phyloP scores from a whole-genome alignment of 2,113 vertebrate genomes.

The Lycaon pictus region DNA sequence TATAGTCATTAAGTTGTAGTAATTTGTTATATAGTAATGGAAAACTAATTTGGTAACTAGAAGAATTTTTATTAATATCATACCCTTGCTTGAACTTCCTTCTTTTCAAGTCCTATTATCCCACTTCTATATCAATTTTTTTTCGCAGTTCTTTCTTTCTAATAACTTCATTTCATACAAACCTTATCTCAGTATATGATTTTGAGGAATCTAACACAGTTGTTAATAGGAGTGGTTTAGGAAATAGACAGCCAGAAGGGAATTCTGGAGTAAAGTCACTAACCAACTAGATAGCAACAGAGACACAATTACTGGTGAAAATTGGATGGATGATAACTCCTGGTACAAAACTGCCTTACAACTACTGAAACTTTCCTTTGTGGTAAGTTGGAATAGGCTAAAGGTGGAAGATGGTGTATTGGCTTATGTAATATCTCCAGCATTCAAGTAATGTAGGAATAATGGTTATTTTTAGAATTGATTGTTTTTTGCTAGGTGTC shows the following conservation, averaged over 20 bases:
- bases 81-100: background rate
- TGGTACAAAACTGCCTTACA: background rate
- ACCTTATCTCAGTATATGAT: background rate
- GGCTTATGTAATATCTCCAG: background rate
- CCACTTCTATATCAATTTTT: fast-evolving
- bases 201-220: background rate
- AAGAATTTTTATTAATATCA: background rate
- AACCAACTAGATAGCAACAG: background rate
- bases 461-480: background rate
- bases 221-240: background rate
- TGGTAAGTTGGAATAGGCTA: background rate
- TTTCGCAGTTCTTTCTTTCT: background rate
- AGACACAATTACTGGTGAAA: background rate
- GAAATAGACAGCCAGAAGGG: background rate
- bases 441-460: background rate
- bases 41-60: background rate
- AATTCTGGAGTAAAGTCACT: background rate
- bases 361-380: background rate
- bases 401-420: background rate
- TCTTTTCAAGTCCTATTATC: background rate
- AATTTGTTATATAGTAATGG: background rate
- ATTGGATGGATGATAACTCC: background rate
- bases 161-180: background rate
- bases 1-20: background rate
- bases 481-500: background rate